Percentiles rank a stretch among this genome's conserved stretches.
These are phyloP conservation scores for Steatornis caripensis DNA, from an alignment of 2,113 vertebrate species.

Conservation along the genomic window DNA sequence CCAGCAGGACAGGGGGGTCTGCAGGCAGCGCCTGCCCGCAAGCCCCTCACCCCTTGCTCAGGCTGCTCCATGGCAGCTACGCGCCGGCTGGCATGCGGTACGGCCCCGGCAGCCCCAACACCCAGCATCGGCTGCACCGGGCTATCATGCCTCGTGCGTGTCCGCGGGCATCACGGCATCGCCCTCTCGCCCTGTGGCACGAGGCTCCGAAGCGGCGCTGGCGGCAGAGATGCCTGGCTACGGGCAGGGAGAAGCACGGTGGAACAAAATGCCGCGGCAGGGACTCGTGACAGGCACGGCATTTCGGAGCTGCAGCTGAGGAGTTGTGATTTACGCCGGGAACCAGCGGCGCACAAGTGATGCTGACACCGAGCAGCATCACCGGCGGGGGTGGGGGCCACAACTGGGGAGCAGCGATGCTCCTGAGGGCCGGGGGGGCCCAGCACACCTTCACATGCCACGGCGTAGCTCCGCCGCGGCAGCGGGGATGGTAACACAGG, in stretches of 20 bases:
- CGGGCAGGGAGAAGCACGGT: accelerated
- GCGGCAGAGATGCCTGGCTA: not conserved
- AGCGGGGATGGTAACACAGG: not conserved
- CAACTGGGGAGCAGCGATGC: accelerated
- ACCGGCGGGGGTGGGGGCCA: accelerated
- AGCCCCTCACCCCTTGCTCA: not conserved
- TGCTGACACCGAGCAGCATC: accelerated
- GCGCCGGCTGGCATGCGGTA: accelerated
- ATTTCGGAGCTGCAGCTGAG: accelerated
- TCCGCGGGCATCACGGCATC: accelerated
- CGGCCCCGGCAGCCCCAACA: accelerated
- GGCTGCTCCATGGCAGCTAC: not conserved
- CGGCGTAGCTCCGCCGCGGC: accelerated
- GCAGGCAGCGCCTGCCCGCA: too few relatives aligned
- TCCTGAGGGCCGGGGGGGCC: accelerated
- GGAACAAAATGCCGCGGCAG: accelerated
- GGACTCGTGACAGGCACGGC: not conserved
- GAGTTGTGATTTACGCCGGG: accelerated
- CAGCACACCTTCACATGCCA: accelerated
- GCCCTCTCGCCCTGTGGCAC: accelerated
- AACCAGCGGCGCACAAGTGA: accelerated
- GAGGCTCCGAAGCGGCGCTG: not conserved
- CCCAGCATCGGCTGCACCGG: accelerated
- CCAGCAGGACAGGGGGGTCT: accelerated
- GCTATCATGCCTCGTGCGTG: accelerated